Evolutionary conservation across 2,888 invertebrate genomes (phyloP), one percentile per base, ranked within the genome.

Genomic region (Cyclophora punctaria): DNA sequence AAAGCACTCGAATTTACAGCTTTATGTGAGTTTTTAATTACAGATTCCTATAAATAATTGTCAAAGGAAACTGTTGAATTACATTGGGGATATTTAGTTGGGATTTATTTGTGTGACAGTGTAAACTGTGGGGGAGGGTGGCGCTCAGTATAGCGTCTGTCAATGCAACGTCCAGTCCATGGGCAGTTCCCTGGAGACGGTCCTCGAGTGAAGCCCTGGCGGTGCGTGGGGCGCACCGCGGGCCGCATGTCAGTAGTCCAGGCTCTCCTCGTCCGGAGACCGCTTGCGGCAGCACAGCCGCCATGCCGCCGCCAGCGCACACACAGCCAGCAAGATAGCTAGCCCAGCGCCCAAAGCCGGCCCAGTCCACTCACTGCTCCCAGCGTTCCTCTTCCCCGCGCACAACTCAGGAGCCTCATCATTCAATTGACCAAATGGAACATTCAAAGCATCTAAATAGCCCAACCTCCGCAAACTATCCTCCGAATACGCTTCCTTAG

Each of bases 351-450:
- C 92, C n/a, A 92, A 71, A 2, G 89, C 90, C 7, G 92, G 90
- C 2, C 92, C 91, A 43, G 90, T 83, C 92, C 92, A 92, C 57
- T 92, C 91, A 1, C 89, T 84, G 3, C 86, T 78, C 2, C 78
- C 82, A 2, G 80, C 75, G 59, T 81, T 88, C 33, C 83, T 79
- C 1, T 87, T 88, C 20, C 89, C 84, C 34, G 91, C 89, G 69
- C 95, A 95, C 7, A 95, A 86, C 66, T 95, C 94, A 0, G 93
- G 90, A 0, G 95, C 92, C 73, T 96, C 95, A 73, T 96, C 95
- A 62, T 94, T 92, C 46, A 93, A 76, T 54, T 90, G 89, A 3
- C 89, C 87, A 46, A 87, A 72, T 33, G 81, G 80, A 49, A 81
- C 77, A 55, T 67, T 80, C 55, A 83, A 69, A 53, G 78, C 83